Evolutionary conservation across 2,113 vertebrate species (phyloP).

Genomic region (Dendrocopos noguchii): DNA sequence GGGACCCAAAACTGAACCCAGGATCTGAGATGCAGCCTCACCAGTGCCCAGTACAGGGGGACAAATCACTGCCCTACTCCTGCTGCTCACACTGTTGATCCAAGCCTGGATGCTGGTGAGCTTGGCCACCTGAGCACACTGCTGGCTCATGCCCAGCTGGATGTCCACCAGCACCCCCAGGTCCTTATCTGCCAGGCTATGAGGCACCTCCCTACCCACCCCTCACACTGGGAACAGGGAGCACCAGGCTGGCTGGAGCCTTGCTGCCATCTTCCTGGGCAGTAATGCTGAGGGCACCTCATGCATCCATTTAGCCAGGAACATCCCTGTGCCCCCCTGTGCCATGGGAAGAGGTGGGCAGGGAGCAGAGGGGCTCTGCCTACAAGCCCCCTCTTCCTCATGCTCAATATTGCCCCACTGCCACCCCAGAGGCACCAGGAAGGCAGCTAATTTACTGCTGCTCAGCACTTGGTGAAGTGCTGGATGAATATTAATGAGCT

Average conservation of each 20-base stretch:
- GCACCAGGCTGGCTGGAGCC: background rate
- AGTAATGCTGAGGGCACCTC: background rate
- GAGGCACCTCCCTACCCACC: background rate
- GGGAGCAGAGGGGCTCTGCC: background rate
- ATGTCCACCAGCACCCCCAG: no score
- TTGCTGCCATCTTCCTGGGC: accelerated
- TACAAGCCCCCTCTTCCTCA: background rate
- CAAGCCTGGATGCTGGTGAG: no score
- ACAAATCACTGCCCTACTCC: no score
- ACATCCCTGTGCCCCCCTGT: accelerated
- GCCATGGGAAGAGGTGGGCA: accelerated
- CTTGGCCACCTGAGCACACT: no score
- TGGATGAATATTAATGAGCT: constrained; percentile 64
- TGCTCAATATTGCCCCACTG: background rate
- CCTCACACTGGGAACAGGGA: background rate
- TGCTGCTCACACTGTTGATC: no score
- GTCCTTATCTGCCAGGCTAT: no score
- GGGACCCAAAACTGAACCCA: no score
- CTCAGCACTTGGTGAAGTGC: constrained; percentile 48
- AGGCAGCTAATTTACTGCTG: constrained; percentile 42
- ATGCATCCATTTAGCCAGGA: background rate
- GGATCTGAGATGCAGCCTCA: no score
- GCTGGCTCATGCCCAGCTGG: no score
- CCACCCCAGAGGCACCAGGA: constrained; percentile 6
- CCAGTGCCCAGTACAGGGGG: no score